phyloP scores from a whole-genome alignment of 2,888 invertebrate genomes.

The Gasteruption jaculator region DNA sequence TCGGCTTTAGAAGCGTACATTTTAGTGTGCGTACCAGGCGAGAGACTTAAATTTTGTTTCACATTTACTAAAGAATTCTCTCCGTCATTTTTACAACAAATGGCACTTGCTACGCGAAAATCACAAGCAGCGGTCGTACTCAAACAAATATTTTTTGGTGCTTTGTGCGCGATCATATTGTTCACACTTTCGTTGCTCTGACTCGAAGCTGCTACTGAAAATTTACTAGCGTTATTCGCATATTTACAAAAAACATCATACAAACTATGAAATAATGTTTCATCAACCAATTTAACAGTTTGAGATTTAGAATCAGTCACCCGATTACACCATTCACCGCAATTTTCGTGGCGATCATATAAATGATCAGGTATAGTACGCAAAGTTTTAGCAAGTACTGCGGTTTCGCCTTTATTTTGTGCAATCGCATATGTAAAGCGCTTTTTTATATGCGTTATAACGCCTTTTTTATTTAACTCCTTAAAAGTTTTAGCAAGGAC shows the following conservation, averaged over 20 bases:
- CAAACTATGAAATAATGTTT: constrained; percentile 13
- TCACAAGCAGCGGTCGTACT: constrained; percentile 7
- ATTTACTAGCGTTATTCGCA: constrained; percentile 23
- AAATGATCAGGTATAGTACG: constrained; percentile 20
- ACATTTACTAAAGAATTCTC: no score
- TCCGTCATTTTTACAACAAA: constrained; percentile 10
- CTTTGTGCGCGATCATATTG: constrained; percentile 28
- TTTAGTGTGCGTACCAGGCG: no score
- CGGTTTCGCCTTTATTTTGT: constrained; percentile 21
- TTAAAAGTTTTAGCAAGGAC: constrained; percentile 14
- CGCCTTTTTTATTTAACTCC: constrained; percentile 21
- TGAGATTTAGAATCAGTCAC: constrained; percentile 1
- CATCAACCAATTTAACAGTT: constrained; percentile 3
- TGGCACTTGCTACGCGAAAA: constrained; percentile 6
- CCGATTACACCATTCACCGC: constrained; percentile 22
- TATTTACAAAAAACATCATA: constrained; percentile 19
- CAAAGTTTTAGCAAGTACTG: constrained; percentile 11
- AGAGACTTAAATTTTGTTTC: no score
- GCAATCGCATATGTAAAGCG: constrained; percentile 19
- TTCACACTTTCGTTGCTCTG: constrained; percentile 26
- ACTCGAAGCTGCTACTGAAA: constrained; percentile 22
- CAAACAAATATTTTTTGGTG: constrained; percentile 19
- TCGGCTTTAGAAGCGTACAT: no score
- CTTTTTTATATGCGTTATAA: constrained; percentile 23
- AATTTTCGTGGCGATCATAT: constrained; percentile 21